These are phyloP conservation scores for Psophia crepitans DNA, from an alignment of 2,113 vertebrate genomes.

Conservation along the genomic window DNA sequence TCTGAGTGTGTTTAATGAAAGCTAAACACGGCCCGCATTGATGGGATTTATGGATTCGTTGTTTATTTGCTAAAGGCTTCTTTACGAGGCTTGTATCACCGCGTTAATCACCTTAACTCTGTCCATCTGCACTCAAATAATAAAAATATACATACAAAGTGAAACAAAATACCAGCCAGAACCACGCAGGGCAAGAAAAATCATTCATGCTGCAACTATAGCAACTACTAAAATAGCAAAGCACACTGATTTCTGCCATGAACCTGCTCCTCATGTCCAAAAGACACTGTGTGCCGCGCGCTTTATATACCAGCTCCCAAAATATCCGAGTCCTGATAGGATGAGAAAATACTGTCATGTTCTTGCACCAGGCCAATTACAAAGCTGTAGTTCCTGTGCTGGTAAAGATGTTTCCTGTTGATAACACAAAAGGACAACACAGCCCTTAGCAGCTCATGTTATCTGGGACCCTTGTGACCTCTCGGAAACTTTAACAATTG, in stretches of 20 bases:
- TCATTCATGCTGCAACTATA: conserved; percentile 25
- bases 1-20: not conserved
- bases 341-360: conserved; percentile 72
- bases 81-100: not conserved
- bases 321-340: conserved; percentile 89
- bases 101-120: not conserved
- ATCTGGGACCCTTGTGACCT: conserved; percentile 78
- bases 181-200: not conserved
- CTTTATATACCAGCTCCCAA: conserved; percentile 92
- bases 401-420: conserved; percentile 97
- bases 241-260: conserved; percentile 25
- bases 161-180: not conserved
- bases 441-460: conserved; percentile 68
- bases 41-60: not conserved
- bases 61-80: conserved; percentile 16
- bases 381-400: conserved; percentile 86
- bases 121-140: not conserved
- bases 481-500: conserved; percentile 68
- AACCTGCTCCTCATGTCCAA: conserved; percentile 51
- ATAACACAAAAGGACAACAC: conserved; percentile 74
- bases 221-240: conserved; percentile 62
- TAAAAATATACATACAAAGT: not conserved
- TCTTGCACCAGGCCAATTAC: conserved; percentile 84
- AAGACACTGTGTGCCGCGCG: conserved; percentile 17
- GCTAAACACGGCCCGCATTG: not conserved